phyloP scores from a whole-genome alignment of 1,140 invertebrate species.

The Caenorhabditis latens region DNA sequence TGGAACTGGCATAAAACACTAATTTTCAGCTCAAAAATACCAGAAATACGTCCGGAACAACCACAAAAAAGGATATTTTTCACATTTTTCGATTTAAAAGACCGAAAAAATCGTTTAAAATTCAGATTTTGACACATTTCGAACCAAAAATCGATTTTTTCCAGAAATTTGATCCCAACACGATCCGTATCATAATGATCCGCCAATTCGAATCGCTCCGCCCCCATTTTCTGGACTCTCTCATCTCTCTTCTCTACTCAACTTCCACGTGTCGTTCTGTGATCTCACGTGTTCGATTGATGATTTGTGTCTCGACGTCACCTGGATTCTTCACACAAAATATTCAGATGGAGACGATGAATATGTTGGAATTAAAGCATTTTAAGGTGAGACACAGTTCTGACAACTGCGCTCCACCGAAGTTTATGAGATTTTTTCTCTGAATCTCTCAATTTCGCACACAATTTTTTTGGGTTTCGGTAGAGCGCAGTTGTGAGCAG shows the following conservation, averaged over 20 bases:
- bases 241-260: constrained; percentile 22
- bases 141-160: too few relatives aligned
- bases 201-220: constrained; percentile 40
- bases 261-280: not conserved
- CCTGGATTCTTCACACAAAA: not conserved
- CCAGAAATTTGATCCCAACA: not conserved
- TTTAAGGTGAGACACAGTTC: not conserved
- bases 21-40: not conserved
- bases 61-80: not conserved
- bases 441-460: too few relatives aligned
- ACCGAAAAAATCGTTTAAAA: not conserved
- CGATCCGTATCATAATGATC: not conserved
- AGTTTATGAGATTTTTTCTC: too few relatives aligned
- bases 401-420: not conserved
- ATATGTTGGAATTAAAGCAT: constrained; percentile 26
- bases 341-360: constrained; percentile 24
- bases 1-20: not conserved
- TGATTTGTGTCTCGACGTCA: constrained; percentile 17
- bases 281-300: not conserved
- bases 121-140: too few relatives aligned
- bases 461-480: too few relatives aligned
- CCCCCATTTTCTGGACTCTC: not conserved
- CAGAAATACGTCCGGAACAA: not conserved
- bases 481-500: too few relatives aligned
- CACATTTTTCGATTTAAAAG: not conserved